A percentile compares a stretch with the other conserved stretches of the same genome.
Evolutionary conservation across 30 jellyfish, hydroid and myxozoan species (phyloP).

Genomic region (Mastigias papua): DNA sequence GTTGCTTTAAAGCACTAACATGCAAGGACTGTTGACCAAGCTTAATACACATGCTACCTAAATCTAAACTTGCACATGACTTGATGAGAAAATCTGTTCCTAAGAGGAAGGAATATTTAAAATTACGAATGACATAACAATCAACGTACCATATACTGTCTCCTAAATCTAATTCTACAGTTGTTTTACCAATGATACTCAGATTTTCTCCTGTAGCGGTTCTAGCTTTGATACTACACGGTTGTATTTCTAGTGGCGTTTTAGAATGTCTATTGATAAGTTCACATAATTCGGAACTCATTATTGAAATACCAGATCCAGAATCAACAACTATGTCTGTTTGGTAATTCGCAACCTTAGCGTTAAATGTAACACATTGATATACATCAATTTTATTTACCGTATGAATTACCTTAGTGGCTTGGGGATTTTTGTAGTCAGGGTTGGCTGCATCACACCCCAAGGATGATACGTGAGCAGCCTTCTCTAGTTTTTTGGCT

Average conservation of each 20-base stretch:
- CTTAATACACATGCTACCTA: not conserved
- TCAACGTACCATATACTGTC: conserved; percentile 41
- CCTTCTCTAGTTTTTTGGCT: not conserved
- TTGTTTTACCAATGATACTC: conserved; percentile 44
- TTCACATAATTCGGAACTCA: conserved; percentile 20
- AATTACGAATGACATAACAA: conserved; percentile 34
- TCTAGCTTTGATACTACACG: not conserved
- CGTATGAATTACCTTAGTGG: not conserved
- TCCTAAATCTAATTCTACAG: conserved; percentile 37
- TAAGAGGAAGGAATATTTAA: conserved; percentile 8
- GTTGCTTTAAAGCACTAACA: conserved; percentile 16
- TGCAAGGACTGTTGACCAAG: conserved; percentile 13
- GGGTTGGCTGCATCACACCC: conserved; percentile 36
- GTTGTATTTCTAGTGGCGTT: conserved; percentile 9
- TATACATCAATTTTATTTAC: not conserved
- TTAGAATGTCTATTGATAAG: conserved; percentile 26
- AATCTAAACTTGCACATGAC: conserved; percentile 6
- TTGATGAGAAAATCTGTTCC: conserved; percentile 42
- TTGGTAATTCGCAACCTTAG: conserved; percentile 23
- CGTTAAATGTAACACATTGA: conserved; percentile 50
- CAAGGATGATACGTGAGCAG: conserved; percentile 2
- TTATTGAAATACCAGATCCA: conserved; percentile 32
- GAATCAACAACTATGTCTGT: conserved; percentile 45
- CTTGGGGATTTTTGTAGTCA: conserved; percentile 25
- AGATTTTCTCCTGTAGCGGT: conserved; percentile 40